Conservation (phyloP, 2,888 invertebrate genomes). For the Venusia cambrica region DNA sequence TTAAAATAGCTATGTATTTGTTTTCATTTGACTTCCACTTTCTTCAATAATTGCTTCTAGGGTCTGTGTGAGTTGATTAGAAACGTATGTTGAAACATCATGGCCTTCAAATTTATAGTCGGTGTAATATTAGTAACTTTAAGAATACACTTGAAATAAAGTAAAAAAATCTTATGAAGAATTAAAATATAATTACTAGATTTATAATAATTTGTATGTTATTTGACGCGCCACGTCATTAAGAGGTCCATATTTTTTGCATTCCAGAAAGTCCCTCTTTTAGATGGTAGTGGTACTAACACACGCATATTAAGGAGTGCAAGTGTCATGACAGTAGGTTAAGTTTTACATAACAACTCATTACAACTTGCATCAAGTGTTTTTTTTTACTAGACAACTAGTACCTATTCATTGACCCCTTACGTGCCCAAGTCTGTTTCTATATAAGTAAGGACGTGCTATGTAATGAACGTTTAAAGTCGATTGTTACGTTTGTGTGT, state of each 20-base stretch:
- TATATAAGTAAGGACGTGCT: too few relatives aligned
- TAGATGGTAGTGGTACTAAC: conserved; percentile 25
- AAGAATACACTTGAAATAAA: conserved; percentile 54
- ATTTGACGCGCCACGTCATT: conserved; percentile 43
- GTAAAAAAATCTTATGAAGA: conserved; percentile 64
- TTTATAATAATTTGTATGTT: conserved; percentile 53
- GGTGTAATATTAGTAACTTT: conserved; percentile 51
- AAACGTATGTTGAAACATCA: conserved; percentile 37
- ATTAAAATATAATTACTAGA: conserved; percentile 48
- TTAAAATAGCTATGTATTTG: conserved; percentile 1
- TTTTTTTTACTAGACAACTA: too few relatives aligned
- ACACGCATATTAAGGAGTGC: conserved; percentile 22
- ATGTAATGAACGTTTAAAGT: too few relatives aligned
- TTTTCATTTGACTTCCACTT: conserved; percentile 9
- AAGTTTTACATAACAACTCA: conserved; percentile 24
- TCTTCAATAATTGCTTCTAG: conserved; percentile 12
- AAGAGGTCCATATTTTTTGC: conserved; percentile 37
- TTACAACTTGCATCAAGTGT: too few relatives aligned
- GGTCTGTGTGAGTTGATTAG: conserved; percentile 30
- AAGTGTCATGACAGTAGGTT: conserved; percentile 26
- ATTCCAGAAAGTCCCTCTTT: conserved; percentile 54
- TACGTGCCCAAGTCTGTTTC: too few relatives aligned
- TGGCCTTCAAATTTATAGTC: conserved; percentile 58
- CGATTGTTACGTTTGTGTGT: too few relatives aligned
- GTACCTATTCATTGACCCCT: too few relatives aligned